A percentile compares a stretch with the other conserved stretches of the same genome.
phyloP scores from a whole-genome alignment of 1,140 invertebrate genomes.

The Drosophila sproati region DNA sequence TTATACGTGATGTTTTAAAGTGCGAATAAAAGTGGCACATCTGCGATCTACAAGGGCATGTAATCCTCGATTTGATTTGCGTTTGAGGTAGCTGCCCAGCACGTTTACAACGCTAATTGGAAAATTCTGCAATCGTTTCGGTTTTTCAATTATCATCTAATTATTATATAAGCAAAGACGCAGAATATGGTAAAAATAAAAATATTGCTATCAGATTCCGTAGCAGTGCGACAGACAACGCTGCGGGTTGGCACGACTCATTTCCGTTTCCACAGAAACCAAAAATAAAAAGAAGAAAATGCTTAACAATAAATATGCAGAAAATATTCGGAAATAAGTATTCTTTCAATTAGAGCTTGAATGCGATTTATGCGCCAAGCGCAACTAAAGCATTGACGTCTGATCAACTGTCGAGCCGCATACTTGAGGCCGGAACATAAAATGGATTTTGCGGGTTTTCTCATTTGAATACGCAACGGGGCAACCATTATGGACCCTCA shows the following conservation, averaged over 20 bases:
- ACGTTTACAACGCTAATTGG: slow-evolving; percentile 7
- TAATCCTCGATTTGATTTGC: neutral
- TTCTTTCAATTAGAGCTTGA: slow-evolving; percentile 57
- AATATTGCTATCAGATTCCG: slow-evolving; percentile 1
- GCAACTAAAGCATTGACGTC: slow-evolving; percentile 14
- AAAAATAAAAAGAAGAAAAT: slow-evolving; percentile 32
- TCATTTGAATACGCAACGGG: slow-evolving; percentile 74
- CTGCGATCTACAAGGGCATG: no score
- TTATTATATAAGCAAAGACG: neutral
- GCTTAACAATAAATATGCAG: slow-evolving; percentile 65
- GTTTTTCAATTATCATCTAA: slow-evolving; percentile 11
- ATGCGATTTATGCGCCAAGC: slow-evolving; percentile 6
- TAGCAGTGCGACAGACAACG: slow-evolving; percentile 19
- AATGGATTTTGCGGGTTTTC: slow-evolving; percentile 71
- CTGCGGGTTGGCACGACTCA: slow-evolving; percentile 55
- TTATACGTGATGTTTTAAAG: no score
- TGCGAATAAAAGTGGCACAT: no score
- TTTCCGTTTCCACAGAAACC: slow-evolving; percentile 42
- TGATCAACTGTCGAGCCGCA: slow-evolving; percentile 7
- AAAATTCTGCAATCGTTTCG: neutral
- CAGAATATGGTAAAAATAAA: neutral
- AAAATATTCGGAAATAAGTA: slow-evolving; percentile 74
- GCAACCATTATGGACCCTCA: neutral
- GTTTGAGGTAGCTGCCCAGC: neutral
- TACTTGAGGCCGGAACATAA: slow-evolving; percentile 54